Base-by-base conservation (phyloP, 1,140 invertebrate species). In the Zaprionus davidi region DNA sequence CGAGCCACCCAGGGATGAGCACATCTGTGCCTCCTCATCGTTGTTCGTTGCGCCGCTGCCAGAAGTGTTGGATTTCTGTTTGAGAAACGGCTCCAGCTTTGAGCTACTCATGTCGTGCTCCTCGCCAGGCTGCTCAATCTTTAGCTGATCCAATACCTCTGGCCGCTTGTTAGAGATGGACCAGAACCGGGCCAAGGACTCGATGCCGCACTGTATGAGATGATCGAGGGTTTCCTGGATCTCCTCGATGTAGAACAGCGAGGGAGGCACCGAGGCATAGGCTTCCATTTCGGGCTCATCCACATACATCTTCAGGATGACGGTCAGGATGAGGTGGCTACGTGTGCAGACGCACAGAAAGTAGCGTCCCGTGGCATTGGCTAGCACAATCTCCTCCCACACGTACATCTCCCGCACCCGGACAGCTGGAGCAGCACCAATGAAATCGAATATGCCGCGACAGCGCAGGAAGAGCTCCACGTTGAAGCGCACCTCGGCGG, bases 311-410 rank as follows among this genome's bases (percentile, higher is more conserved):
- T 97, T 96, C 81, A 97, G 94, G 38, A 97, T 91, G 2, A 96
- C 95, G 5, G 94, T 94, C 68, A 97, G 92, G 69, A 97, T 93
- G 83, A 97, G 95, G 76, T 96, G 95, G 17, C 95, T 95, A 84
- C 95, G 95, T 9, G 96, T 96, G 62, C 96, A 95, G 38, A 97
- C 91, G 5, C 96, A 93, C n/a, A 97, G 93, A 93, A 96, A 97
- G 93, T 95, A 96, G 53, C 94, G 93, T 28, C 87, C 90, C 0
- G 75, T 81, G 15, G 79, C 81, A 53, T 94, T 93, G 67, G 93
- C 82, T 38, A 94, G 90, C 82, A 94, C 96, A 22, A 97, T 95
- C 93, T 96, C 95, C 86, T 95, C 95, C 96, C 96, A 97, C 12
- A 96, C 92, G n/a, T 97, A 94, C 24, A 97, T 90, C 68, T 95